phyloP scores from a whole-genome alignment of 1,140 invertebrate genomes.

The Paraescarpia echinospica region DNA sequence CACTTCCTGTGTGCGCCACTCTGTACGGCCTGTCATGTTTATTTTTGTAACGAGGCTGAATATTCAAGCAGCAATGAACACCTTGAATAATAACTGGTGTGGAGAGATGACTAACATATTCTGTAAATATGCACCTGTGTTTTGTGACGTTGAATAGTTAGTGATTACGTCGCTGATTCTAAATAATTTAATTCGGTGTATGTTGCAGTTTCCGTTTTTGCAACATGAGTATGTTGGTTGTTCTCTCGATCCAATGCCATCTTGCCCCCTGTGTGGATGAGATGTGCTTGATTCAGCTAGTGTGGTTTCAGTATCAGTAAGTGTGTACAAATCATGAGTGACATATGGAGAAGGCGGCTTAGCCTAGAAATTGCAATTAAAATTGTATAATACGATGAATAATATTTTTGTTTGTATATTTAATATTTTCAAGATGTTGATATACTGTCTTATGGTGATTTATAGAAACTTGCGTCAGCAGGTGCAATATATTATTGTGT shows the following conservation, averaged over 20 bases:
- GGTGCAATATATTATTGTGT: background rate
- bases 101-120: background rate
- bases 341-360: background rate
- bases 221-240: background rate
- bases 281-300: background rate
- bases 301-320: background rate
- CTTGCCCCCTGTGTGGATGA: background rate
- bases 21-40: background rate
- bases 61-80: background rate
- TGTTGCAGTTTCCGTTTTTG: background rate
- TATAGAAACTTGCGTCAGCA: background rate
- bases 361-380: background rate
- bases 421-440: background rate
- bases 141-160: background rate
- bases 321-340: background rate
- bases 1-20: background rate
- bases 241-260: background rate
- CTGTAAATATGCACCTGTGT: background rate
- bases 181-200: background rate
- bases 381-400: background rate
- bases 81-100: background rate
- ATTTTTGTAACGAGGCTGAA: background rate
- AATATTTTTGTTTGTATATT: background rate
- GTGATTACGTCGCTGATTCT: background rate
- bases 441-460: background rate